phyloP scores from a whole-genome alignment of 1,140 invertebrate genomes.

The Pygmarrhopalites habei region DNA sequence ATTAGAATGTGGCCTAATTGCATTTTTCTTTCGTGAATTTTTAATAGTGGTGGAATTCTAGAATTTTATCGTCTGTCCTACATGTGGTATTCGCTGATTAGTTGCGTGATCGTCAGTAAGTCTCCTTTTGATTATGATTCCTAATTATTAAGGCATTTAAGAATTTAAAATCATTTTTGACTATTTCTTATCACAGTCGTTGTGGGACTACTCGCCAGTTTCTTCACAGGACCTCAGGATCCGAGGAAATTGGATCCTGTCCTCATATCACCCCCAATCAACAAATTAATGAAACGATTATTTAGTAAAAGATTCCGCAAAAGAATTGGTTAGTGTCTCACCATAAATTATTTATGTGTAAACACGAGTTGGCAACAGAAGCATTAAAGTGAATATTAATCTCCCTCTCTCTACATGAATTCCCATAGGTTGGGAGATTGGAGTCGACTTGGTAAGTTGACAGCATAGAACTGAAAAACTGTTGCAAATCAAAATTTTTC shows the following conservation, averaged over 20 bases:
- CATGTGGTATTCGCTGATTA: constrained; percentile 72
- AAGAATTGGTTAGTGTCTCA: constrained; percentile 13
- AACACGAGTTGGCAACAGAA: no score
- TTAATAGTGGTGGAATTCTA: constrained; percentile 46
- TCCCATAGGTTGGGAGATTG: constrained; percentile 18
- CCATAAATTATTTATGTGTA: no score
- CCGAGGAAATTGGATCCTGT: constrained; percentile 46
- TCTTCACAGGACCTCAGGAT: constrained; percentile 55
- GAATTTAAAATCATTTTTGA: no score
- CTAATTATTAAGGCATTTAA: no score
- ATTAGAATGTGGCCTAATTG: background rate
- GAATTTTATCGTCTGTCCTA: constrained; percentile 59
- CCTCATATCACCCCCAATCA: constrained; percentile 19
- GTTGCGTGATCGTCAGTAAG: constrained; percentile 58
- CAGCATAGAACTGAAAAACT: no score
- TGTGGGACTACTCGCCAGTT: constrained; percentile 62
- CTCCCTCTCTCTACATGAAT: no score
- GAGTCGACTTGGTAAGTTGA: constrained; percentile 20
- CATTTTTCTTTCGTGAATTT: background rate
- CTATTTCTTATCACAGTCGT: no score
- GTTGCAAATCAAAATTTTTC: no score
- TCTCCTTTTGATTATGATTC: no score
- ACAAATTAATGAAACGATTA: constrained; percentile 13
- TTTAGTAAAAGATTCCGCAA: constrained; percentile 1
- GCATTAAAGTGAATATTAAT: no score